Percentiles rank a stretch among this genome's conserved stretches.
phyloP scores from a whole-genome alignment of 1,140 invertebrate genomes.

The Andricus grossulariae region DNA sequence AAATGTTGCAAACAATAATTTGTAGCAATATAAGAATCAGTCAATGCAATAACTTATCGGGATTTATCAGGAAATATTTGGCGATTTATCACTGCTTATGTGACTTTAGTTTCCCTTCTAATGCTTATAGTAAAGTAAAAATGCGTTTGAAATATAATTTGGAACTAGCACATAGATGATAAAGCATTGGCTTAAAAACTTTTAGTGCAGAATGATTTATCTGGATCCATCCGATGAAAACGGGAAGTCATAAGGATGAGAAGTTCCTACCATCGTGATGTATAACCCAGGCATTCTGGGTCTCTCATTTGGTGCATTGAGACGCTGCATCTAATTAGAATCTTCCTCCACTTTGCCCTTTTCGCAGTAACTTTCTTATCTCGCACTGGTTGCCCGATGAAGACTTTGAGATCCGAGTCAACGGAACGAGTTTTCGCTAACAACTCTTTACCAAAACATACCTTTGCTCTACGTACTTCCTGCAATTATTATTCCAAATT shows the following conservation, averaged over 20 bases:
- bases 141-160: conserved; percentile 13
- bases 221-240: neutral
- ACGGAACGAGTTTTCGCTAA: conserved; percentile 19
- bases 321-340: conserved; percentile 46
- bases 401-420: conserved; percentile 20
- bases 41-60: too few species aligned
- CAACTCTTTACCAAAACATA: conserved; percentile 14
- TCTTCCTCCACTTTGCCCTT: conserved; percentile 34
- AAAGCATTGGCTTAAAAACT: conserved; percentile 1
- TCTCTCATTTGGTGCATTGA: conserved; percentile 40
- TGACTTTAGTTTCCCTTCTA: too few species aligned
- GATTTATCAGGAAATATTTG: too few species aligned
- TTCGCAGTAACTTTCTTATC: conserved; percentile 31
- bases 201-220: conserved; percentile 9
- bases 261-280: neutral
- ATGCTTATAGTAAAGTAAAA: neutral
- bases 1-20: too few species aligned
- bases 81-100: too few species aligned
- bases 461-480: neutral
- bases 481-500: conserved; percentile 10
- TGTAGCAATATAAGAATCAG: too few species aligned
- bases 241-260: conserved; percentile 21
- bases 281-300: conserved; percentile 7
- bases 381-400: conserved; percentile 12
- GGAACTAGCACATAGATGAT: neutral